phyloP scores from a whole-genome alignment of 2,888 invertebrate species.

The Boloria selene region DNA sequence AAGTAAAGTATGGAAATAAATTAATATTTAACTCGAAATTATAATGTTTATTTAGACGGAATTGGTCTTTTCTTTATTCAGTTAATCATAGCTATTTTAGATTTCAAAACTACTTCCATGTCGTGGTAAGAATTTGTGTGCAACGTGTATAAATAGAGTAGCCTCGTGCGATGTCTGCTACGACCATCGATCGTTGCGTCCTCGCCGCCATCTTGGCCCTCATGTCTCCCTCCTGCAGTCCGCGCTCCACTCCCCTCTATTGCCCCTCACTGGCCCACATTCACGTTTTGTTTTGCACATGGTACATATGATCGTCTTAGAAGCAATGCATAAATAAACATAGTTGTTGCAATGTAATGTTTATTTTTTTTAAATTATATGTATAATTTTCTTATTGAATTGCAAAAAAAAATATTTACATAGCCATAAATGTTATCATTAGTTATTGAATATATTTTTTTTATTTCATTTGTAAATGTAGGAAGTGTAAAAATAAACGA shows the following conservation, averaged over 20 bases:
- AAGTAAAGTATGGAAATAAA: too few species aligned
- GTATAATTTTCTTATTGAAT: too few species aligned
- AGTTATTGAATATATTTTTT: neutral
- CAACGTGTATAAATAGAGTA: slow-evolving; percentile 77
- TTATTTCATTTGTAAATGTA: slow-evolving; percentile 41
- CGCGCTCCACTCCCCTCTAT: slow-evolving; percentile 60
- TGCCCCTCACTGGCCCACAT: slow-evolving; percentile 79
- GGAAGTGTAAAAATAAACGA: slow-evolving; percentile 59
- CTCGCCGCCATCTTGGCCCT: slow-evolving; percentile 82
- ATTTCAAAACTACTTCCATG: slow-evolving; percentile 46
- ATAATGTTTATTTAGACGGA: neutral
- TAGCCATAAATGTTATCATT: too few species aligned
- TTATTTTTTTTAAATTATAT: too few species aligned
- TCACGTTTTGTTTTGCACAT: slow-evolving; percentile 73
- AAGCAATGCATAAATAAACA: slow-evolving; percentile 11
- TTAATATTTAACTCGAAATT: neutral
- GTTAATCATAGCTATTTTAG: slow-evolving; percentile 31
- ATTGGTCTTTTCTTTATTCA: neutral
- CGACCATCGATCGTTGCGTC: slow-evolving; percentile 81
- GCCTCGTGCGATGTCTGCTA: slow-evolving; percentile 75
- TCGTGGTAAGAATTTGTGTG: slow-evolving; percentile 68
- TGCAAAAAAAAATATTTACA: too few species aligned
- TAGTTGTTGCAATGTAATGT: neutral
- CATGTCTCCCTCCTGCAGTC: slow-evolving; percentile 72
- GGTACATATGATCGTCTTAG: slow-evolving; percentile 45